A percentile compares a stretch with the other conserved stretches of the same genome.
Evolutionary conservation across 2,797 vertebrate species (phyloP).

Genomic region (Melanotaenia maccullochi): DNA sequence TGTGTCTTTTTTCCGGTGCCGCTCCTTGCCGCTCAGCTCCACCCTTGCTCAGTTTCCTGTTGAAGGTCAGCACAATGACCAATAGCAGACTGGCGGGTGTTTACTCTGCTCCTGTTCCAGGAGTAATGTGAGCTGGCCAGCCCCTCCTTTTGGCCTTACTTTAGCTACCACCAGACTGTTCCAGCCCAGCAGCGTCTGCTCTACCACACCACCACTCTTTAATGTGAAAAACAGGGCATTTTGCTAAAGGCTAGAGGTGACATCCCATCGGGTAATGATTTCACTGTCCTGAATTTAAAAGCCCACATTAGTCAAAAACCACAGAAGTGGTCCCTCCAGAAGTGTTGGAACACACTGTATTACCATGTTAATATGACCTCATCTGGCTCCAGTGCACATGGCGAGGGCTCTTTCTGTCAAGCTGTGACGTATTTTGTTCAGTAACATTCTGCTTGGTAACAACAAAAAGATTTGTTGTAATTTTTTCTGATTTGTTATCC

Average conservation of each 20-base stretch:
- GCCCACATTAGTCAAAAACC: conserved; percentile 49
- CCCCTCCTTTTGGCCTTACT: conserved; percentile 72
- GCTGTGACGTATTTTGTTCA: conserved; percentile 31
- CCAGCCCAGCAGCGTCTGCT: conserved; percentile 51
- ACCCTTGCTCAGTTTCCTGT: conserved; percentile 83
- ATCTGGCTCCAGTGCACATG: conserved; percentile 50
- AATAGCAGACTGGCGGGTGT: conserved; percentile 72
- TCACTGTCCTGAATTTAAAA: conserved; percentile 52
- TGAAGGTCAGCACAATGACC: conserved; percentile 79
- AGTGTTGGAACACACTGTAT: conserved; percentile 28
- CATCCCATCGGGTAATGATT: conserved; percentile 59
- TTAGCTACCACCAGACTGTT: conserved; percentile 55
- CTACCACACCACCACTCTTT: conserved; percentile 64
- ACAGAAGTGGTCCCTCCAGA: conserved; percentile 37
- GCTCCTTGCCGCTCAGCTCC: conserved; percentile 72
- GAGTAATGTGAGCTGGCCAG: conserved; percentile 77
- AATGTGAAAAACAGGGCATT: conserved; percentile 78
- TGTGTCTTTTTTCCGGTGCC: conserved; percentile 55
- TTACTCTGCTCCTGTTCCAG: conserved; percentile 76
- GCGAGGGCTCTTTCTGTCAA: conserved; percentile 44
- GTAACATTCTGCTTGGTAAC: conserved; percentile 20
- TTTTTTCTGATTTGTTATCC: conserved; percentile 58
- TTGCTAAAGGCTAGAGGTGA: conserved; percentile 43
- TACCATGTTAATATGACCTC: conserved; percentile 62
- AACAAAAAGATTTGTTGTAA: conserved; percentile 42